Base-by-base conservation (phyloP, 2,888 invertebrate species). In the Arrhopalites spinosus region DNA sequence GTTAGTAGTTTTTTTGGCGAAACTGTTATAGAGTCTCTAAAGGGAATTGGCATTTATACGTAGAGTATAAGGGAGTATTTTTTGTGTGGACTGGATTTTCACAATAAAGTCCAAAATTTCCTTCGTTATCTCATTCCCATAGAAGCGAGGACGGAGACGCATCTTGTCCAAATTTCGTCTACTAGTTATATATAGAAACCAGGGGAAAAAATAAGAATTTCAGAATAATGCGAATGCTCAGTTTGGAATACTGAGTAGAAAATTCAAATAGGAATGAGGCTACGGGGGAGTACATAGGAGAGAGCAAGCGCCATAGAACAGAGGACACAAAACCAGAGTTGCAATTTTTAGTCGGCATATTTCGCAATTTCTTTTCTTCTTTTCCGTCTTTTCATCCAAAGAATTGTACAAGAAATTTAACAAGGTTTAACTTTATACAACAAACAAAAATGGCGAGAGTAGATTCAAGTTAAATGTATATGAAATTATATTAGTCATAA, bases 211-310 rank as follows among this genome's bases (percentile, higher is more conserved):
- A 25, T 59, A 20, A 27, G 59, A 5, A 50, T 25, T 50, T 68
- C 25, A 36, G 71, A 50, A 47, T 50, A 71, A 59, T 59, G 27
- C 59, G 59, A 59, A 59, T 59, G 25, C 59, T 8, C 17, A 59
- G 20, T 59, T 5, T 23, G 53, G 59, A 59, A 59, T 59, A 59
- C 59, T 23, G 71, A 71, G 59, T 71, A 71, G 36, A 23, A 71
- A 68, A 71, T 61, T n/a, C 27, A 36, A 71, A 71, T 71, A 59
- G 43, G 25, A 71, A 59, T 71, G 71, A 71, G 71, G 50, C 30
- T 43, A 43, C n/a, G 43, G 29, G 30, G 45, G 53, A 53, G 53
- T n/a, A n/a, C 15, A n/a, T n/a, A n/a, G n/a, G n/a, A 2, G 11
- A 53, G 53, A 53, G 53, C 53, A 53, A 53, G 29, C 64, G 64